Base-by-base conservation (phyloP, 2,888 invertebrate genomes). In the Hydrotaea diabolus region DNA sequence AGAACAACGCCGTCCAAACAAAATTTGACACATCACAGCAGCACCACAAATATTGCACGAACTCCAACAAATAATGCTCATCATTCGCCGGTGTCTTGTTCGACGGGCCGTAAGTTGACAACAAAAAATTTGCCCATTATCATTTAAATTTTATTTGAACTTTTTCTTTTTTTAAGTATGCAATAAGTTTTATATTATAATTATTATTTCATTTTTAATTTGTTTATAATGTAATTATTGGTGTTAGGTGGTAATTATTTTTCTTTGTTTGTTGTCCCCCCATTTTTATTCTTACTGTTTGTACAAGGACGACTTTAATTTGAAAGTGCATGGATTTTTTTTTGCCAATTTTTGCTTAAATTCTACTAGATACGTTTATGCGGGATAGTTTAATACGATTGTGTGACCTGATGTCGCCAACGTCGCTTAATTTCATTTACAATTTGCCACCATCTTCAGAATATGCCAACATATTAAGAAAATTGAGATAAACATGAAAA, bases 111-210 rank as follows among this genome's bases (percentile, higher is more conserved):
- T 62, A 90, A 90, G 82, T 85, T 90, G 55, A 88, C 90, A 11
- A 90, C 89, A n/a, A 90, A 90, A 83, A 90, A 90, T 82, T 87
- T 90, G 73, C 90, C 90, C 11, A 90, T 90, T 62, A 86, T 90
- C 26, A 90, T 90, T 84, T 90, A 88, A 86, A 21, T 74, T 46
- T 23, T 11, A n/a, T 72, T 71, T 21, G 7, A 21, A 23, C n/a
- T 76, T 17, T 15, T 72, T 57, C 53, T n/a, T 66, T 53, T 17
- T 57, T 57, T 69, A 13, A 49, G n/a, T 8, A 49, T 59, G 26
- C 36, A 23, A 21, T 57, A 57, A 21, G 53, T 9, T 55, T 21
- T 17, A 23, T 59, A 26, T 15, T 15, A 4, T 15, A 15, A 59
- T 26, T 11, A 57, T 31, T 31, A 31, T 31, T 31, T 4, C 7